Evolutionary conservation across 2,113 vertebrate species (phyloP).

Genomic region (Sclerurus mexicanus): DNA sequence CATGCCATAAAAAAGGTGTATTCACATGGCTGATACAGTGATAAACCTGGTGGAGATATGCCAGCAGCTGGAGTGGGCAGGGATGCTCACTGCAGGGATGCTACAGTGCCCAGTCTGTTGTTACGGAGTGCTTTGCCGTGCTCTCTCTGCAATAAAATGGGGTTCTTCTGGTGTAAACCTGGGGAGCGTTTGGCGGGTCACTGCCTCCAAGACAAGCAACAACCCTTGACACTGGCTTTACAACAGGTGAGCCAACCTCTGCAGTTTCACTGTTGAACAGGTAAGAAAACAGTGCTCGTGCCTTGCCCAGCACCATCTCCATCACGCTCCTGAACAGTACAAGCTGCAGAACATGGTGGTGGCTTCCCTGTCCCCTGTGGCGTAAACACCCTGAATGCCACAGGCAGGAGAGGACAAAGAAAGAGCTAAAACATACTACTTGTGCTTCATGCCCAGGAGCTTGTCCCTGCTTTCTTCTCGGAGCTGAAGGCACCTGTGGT

Average conservation of each 20-base stretch:
- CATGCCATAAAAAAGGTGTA: conserved; percentile 29
- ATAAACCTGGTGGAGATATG: not conserved
- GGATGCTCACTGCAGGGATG: not conserved
- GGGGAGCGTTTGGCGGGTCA: not conserved
- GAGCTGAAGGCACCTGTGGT: not conserved
- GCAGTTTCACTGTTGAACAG: not conserved
- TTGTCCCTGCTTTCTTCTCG: not conserved
- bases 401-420: not conserved
- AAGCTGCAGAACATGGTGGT: not conserved
- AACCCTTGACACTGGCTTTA: not conserved
- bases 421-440: not conserved
- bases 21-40: conserved; percentile 23
- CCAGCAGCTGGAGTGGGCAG: not conserved
- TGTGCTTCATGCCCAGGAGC: not conserved
- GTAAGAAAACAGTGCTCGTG: not conserved
- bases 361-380: not conserved
- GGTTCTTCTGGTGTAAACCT: not conserved
- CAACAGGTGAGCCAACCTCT: not conserved
- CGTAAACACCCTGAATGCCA: not conserved
- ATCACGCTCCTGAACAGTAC: not conserved
- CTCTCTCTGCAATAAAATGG: not conserved
- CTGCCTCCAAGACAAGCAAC: not conserved
- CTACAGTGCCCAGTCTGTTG: not conserved
- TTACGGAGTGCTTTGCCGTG: not conserved
- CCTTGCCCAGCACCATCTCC: not conserved